Evolutionary conservation across 1,140 invertebrate genomes (phyloP).

Genomic region (Nephila pilipes): DNA sequence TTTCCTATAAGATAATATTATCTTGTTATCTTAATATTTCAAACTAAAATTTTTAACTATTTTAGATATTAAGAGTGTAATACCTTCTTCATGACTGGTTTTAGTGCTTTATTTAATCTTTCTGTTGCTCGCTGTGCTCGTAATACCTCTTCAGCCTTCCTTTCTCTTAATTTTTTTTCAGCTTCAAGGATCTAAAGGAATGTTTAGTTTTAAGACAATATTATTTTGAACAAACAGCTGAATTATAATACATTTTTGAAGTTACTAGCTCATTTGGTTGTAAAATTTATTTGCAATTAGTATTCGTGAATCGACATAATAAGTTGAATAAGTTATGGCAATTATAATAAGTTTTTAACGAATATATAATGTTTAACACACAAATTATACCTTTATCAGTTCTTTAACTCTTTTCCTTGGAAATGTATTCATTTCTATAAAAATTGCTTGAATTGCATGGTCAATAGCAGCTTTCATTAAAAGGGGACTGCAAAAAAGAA

Average conservation of each 20-base stretch:
- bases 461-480: constrained; percentile 48
- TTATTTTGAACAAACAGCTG: background rate
- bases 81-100: background rate
- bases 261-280: no score
- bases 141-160: background rate
- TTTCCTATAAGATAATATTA: no score
- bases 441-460: background rate
- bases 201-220: no score
- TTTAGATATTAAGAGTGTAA: no score
- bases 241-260: background rate
- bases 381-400: constrained; percentile 24
- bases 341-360: no score
- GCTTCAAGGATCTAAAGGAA: constrained; percentile 17
- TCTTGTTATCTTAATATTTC: no score
- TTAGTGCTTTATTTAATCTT: constrained; percentile 16
- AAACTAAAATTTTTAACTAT: no score
- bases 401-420: constrained; percentile 62
- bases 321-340: no score
- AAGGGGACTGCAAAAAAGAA: background rate
- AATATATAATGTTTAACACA: background rate
- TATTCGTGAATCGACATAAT: no score
- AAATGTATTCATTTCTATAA: constrained; percentile 28
- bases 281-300: no score
- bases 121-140: constrained; percentile 34
- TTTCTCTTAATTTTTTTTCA: constrained; percentile 49